Evolutionary conservation across 2,113 vertebrate genomes (phyloP), one percentile per base, ranked within the genome.

Genomic region (Calonectris borealis): DNA sequence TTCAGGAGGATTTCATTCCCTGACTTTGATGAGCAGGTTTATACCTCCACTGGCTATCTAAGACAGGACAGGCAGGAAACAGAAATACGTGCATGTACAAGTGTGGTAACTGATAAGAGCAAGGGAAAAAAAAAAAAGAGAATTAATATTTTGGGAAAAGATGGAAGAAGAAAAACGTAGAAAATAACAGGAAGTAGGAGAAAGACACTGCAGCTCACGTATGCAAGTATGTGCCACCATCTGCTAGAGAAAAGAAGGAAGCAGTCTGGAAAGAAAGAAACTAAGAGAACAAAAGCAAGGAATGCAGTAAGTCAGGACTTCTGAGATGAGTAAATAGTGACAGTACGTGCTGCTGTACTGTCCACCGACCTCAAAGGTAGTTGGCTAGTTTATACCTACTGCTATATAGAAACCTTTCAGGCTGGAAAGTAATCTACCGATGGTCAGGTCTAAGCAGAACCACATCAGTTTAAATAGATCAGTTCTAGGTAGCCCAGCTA

Each of bases 281-380:
- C 69, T 13, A 75, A 55, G 16, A 75, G 27, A 95, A 94, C 90
- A 94, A 95, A 95, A 80, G 80, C 61, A 85, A 96, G 78, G 96
- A 96, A 97, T 96, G 94, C 58, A 93, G 87, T 40, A 94, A 91
- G 34, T 96, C 94, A 96, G 82, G 94, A 93, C 81, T 93, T 85
- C 58, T 44, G 62, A 95, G 81, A 86, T 88, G 38, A 94, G 72
- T 46, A 58, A 68, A 82, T 11, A 77, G n/a, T 52, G 58, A 78
- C n/a, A n/a, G 25, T 14, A 68, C 18, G 40, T 71, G 42, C 73
- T 79, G 58, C 57, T 48, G 48, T 57, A 83, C n/a, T 25, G 54
- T 66, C 25, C 34, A 65, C 44, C 65, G 34, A 90, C 17, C 44
- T 65, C 58, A 49, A n/a, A 82, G 38, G 34, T 8, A 44, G 48